phyloP scores from a whole-genome alignment of 2,888 invertebrate genomes.

The Spialia ferax region DNA sequence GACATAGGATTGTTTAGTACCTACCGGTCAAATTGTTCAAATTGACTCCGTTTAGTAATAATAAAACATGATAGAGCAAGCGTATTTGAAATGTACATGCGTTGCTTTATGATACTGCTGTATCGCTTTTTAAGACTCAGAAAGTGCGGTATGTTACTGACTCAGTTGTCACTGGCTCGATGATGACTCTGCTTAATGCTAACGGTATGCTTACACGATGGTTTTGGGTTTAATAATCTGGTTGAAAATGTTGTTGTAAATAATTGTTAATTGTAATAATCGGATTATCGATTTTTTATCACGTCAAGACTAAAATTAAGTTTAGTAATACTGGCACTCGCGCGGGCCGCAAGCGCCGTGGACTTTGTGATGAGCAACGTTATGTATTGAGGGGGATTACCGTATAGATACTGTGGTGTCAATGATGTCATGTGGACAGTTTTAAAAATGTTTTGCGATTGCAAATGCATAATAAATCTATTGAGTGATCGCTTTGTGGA shows the following conservation, averaged over 20 bases:
- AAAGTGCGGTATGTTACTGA: conserved; percentile 15
- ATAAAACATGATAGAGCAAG: conserved; percentile 43
- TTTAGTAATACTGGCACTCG: conserved; percentile 6
- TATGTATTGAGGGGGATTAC: conserved; percentile 28
- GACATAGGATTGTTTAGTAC: conserved; percentile 59
- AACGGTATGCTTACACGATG: conserved; percentile 12
- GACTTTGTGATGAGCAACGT: conserved; percentile 9
- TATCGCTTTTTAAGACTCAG: conserved; percentile 27
- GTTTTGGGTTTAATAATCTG: conserved; percentile 28
- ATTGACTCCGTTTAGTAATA: conserved; percentile 50
- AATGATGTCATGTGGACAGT: conserved; percentile 50
- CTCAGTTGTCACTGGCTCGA: background rate
- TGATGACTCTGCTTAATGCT: background rate
- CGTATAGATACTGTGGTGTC: conserved; percentile 32
- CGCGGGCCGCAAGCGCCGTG: conserved; percentile 29
- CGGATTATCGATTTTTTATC: conserved; percentile 37
- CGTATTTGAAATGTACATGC: conserved; percentile 30
- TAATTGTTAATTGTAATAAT: conserved; percentile 54
- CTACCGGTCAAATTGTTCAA: conserved; percentile 55
- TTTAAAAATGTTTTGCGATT: conserved; percentile 68
- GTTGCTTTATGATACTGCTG: conserved; percentile 49
- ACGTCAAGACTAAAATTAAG: conserved; percentile 44
- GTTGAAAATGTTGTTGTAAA: conserved; percentile 54
- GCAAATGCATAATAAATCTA: conserved; percentile 75
- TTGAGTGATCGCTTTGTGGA: conserved; percentile 81